Evolutionary conservation across 2,797 vertebrate genomes (phyloP).

Genomic region (Molossus molossus): DNA sequence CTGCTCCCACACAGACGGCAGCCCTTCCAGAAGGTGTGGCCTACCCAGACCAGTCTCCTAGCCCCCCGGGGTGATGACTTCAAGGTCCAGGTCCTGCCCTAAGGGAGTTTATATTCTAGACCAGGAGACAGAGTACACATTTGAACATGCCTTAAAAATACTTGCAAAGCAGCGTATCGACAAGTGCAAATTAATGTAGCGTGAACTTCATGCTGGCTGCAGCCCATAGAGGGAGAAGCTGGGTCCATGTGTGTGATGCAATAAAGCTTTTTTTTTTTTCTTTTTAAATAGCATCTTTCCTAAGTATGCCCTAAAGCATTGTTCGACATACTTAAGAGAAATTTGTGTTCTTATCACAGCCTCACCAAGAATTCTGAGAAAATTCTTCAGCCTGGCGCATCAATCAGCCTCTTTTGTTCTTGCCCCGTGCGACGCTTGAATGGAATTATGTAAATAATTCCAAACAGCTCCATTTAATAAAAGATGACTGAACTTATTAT

Average conservation of each 20-base stretch:
- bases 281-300: conserved; percentile 66
- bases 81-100: conserved; percentile 79
- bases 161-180: conserved; percentile 80
- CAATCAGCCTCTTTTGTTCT: conserved; percentile 77
- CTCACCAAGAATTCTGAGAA: conserved; percentile 72
- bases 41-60: conserved; percentile 6
- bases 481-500: conserved; percentile 36
- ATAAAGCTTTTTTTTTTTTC: conserved; percentile 69
- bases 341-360: conserved; percentile 83
- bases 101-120: conserved; percentile 82
- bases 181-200: conserved; percentile 87
- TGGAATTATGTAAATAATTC: conserved; percentile 66
- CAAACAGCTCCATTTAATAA: conserved; percentile 59
- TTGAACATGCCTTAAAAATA: conserved; percentile 76
- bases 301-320: conserved; percentile 85
- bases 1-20: not conserved
- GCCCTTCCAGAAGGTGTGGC: not conserved
- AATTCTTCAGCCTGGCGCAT: conserved; percentile 64
- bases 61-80: not conserved
- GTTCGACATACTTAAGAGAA: conserved; percentile 82
- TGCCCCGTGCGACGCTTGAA: not conserved
- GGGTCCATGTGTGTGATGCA: conserved; percentile 82
- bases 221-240: conserved; percentile 81
- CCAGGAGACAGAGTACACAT: conserved; percentile 60
- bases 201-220: conserved; percentile 85